Percentiles rank a stretch among this genome's conserved stretches.
These are phyloP conservation scores for Echinometra lucunter DNA, from an alignment of 53 echinoderm and acorn worm genomes.

Conservation along the genomic window DNA sequence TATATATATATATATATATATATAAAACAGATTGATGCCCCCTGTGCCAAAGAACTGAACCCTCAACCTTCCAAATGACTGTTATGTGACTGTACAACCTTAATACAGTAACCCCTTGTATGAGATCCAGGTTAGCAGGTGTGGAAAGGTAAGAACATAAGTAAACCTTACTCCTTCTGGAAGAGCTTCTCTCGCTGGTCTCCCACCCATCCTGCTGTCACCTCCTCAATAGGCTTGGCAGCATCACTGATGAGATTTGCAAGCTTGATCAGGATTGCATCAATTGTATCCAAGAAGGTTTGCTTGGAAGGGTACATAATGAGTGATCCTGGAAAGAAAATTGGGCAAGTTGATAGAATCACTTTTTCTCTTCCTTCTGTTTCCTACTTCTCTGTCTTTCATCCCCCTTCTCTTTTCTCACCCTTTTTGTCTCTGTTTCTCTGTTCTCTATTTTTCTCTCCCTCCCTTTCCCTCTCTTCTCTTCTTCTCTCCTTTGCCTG, in stretches of 20 bases:
- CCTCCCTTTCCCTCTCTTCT: not conserved
- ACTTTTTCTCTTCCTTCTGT: not conserved
- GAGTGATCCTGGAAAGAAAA: constrained; percentile 72
- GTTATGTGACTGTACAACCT: too few species aligned
- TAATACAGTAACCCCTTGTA: too few species aligned
- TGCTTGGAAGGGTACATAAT: constrained; percentile 86
- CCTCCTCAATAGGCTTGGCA: constrained; percentile 89
- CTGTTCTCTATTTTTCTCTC: not conserved
- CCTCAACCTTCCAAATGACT: too few species aligned
- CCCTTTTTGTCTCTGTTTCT: not conserved
- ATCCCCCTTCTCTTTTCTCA: not conserved
- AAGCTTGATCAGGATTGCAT: constrained; percentile 73
- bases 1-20: too few species aligned
- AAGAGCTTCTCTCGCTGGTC: constrained; percentile 66
- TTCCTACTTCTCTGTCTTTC: not conserved
- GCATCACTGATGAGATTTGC: constrained; percentile 84
- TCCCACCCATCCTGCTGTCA: constrained; percentile 83
- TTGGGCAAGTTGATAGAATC: not conserved
- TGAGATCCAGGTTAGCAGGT: too few species aligned
- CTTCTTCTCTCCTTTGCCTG: not conserved
- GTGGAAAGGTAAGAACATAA: not conserved
- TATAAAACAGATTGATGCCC: too few species aligned
- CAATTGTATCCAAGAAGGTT: constrained; percentile 73
- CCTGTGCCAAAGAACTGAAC: too few species aligned
- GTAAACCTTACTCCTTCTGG: constrained; percentile 10